phyloP scores from a whole-genome alignment of 2,888 invertebrate genomes.

The Sarcophaga rosellei region DNA sequence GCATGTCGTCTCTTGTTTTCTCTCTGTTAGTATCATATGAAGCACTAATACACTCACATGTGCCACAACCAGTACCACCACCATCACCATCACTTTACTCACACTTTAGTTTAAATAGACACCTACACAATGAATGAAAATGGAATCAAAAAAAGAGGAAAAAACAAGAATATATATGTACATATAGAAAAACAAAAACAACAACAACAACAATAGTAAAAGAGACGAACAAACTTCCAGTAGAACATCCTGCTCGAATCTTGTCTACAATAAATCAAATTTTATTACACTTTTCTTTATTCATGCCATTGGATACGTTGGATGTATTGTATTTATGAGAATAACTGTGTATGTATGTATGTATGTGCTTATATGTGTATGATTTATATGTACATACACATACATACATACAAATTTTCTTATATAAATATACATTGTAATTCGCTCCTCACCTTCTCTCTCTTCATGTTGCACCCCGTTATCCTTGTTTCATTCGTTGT shows the following conservation, averaged over 20 bases:
- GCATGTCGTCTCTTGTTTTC: background rate
- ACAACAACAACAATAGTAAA: slow-evolving; percentile 11
- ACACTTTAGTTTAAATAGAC: slow-evolving; percentile 43
- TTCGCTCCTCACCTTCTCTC: background rate
- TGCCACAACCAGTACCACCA: background rate
- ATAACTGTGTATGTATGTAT: slow-evolving; percentile 42
- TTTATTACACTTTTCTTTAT: slow-evolving; percentile 82
- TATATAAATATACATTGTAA: background rate
- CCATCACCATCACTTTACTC: background rate
- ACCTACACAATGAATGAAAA: slow-evolving; percentile 58
- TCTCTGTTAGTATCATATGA: background rate
- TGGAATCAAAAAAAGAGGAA: slow-evolving; percentile 17
- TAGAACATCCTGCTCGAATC: slow-evolving; percentile 79
- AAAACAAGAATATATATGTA: too few species aligned
- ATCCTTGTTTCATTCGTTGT: background rate
- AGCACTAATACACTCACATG: slow-evolving; percentile 69
- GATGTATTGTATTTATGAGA: slow-evolving; percentile 51
- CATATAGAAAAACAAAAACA: background rate
- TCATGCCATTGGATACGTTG: slow-evolving; percentile 73
- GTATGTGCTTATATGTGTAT: slow-evolving; percentile 38
- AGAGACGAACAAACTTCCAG: slow-evolving; percentile 71
- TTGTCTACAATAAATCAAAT: slow-evolving; percentile 82
- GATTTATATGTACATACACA: background rate
- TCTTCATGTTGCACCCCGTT: background rate
- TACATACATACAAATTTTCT: background rate